Evolutionary conservation across 2,888 invertebrate genomes (phyloP), one percentile per base, ranked within the genome.

Genomic region (Coecobrya sp.): DNA sequence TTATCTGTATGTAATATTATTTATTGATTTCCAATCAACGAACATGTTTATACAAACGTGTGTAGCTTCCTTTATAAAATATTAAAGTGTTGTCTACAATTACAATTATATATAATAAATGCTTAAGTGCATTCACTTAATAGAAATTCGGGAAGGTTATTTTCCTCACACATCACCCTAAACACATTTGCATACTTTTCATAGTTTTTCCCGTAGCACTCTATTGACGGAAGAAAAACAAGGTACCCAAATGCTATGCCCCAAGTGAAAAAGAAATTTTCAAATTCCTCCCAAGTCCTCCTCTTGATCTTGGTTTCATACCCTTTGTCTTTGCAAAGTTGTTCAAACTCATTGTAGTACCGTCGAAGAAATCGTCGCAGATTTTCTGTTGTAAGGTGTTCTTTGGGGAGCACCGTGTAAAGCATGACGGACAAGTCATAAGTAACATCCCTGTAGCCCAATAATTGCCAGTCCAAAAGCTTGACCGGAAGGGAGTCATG

Each of bases 391-490:
- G 93, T 85, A 0, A 94, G 65, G 0, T 89, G 16, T 1, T 93
- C 86, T 13, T 36, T 19, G 4, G 94, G 86, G 11, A 94, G 30
- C 5, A 89, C 86, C 0, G 93, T 91, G 3, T 93, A 52, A 2
- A 95, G 65, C 25, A 93, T 70, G 2, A 94, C 79, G 5, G 86
- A 89, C 16, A 94, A 27, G 55, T 95, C 95, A 85, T 52, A 92
- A 0, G 70, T 59, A 0, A 93, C 87, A 68, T 94, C 94, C 49
- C 62, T 91, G 49, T 92, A 93, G 0, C 93, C 93, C 22, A 93
- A 0, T 13, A 94, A 42, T 73, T 95, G 95, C 94, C 94, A 95
- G 55, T 95, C 95, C 10, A 95, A 93, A n/a, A 93, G 68, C 59
- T 94, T 95, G 13, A 92, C 73, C 0, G 89, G 91, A 42, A 84